A percentile compares a stretch with the other conserved stretches of the same genome.
phyloP scores from a whole-genome alignment of 2,797 vertebrate species.

The Hozukius guyotensis region DNA sequence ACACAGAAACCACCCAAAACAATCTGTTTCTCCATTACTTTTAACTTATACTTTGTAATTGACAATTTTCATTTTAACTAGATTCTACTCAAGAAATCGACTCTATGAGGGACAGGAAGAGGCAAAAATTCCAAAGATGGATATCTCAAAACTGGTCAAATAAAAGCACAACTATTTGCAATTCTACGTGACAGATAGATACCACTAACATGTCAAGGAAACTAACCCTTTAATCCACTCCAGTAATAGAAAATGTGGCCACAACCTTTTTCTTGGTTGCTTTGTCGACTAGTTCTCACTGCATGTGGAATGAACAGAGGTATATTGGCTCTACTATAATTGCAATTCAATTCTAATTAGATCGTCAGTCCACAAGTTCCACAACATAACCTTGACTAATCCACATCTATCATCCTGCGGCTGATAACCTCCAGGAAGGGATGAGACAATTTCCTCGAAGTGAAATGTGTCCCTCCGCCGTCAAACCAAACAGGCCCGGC shows the following conservation, averaged over 20 bases:
- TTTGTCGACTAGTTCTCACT: conserved; percentile 7
- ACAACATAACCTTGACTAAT: conserved; percentile 58
- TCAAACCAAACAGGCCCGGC: conserved; percentile 43
- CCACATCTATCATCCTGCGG: conserved; percentile 49
- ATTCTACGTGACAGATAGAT: neutral
- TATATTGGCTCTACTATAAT: conserved; percentile 47
- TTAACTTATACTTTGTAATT: no score
- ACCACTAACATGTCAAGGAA: neutral
- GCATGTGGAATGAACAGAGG: conserved; percentile 15
- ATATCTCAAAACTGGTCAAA: neutral
- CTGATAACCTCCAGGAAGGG: conserved; percentile 54
- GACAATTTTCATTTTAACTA: neutral
- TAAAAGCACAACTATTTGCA: neutral
- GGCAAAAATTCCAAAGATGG: neutral
- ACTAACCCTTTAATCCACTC: neutral
- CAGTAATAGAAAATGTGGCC: neutral
- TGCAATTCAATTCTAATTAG: conserved; percentile 65
- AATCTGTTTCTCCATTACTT: neutral
- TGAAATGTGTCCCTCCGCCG: conserved; percentile 54
- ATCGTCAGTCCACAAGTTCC: conserved; percentile 41
- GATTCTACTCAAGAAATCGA: neutral
- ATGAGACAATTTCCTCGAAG: conserved; percentile 48
- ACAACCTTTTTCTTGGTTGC: neutral
- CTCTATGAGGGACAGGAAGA: neutral
- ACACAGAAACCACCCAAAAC: no score